phyloP scores from a whole-genome alignment of 2,113 vertebrate species.

The Scomber colias region DNA sequence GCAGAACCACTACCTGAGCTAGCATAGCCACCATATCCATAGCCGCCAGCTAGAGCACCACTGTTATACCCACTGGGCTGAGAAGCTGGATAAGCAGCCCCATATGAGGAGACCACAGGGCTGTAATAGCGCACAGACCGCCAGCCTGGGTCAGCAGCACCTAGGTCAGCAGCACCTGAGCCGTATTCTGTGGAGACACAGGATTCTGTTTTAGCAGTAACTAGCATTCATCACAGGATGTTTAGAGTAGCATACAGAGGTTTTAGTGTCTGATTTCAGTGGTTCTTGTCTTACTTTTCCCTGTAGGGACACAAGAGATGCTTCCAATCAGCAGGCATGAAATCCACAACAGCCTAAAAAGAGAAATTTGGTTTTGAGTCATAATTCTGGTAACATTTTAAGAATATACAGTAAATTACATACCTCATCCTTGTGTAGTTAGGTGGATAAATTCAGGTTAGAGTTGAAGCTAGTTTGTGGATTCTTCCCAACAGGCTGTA shows the following conservation, averaged over 20 bases:
- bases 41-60: too few species aligned
- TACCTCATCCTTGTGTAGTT: background rate
- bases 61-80: too few species aligned
- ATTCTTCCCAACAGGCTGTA: too few species aligned
- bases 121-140: too few species aligned
- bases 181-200: background rate
- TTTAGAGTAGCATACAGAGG: too few species aligned
- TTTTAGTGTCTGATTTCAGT: too few species aligned
- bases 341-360: constrained; percentile 43
- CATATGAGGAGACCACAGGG: too few species aligned
- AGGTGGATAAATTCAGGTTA: background rate
- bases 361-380: background rate
- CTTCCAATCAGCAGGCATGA: constrained; percentile 28
- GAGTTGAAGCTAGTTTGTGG: too few species aligned
- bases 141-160: too few species aligned
- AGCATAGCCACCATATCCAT: background rate
- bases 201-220: background rate
- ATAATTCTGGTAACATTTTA: too few species aligned
- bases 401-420: background rate
- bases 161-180: too few species aligned
- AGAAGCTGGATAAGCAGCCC: too few species aligned
- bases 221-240: background rate
- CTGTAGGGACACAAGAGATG: background rate
- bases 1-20: background rate
- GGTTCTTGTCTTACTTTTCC: background rate